Evolutionary conservation across 2,888 invertebrate genomes (phyloP).

Genomic region (Synanthedon tipuliformis): DNA sequence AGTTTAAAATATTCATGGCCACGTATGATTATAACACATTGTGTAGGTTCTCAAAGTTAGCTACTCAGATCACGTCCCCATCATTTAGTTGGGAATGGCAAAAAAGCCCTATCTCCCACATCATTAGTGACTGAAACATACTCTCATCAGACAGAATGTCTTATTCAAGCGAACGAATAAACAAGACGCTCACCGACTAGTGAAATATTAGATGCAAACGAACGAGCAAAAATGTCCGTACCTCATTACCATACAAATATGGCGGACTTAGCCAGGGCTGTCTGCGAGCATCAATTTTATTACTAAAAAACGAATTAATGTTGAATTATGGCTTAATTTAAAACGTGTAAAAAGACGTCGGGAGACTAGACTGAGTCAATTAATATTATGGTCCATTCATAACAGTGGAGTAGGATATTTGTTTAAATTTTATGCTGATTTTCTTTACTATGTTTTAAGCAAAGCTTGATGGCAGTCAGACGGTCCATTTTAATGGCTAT

Average conservation of each 20-base stretch:
- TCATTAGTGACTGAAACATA: conserved; percentile 56
- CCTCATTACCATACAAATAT: conserved; percentile 51
- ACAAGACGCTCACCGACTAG: conserved; percentile 44
- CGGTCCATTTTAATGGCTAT: too few species aligned
- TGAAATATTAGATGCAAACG: conserved; percentile 62
- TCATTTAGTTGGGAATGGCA: conserved; percentile 52
- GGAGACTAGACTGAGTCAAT: background rate
- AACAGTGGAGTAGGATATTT: too few species aligned
- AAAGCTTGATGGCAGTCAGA: too few species aligned
- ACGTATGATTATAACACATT: too few species aligned
- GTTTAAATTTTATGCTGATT: too few species aligned
- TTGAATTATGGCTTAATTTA: background rate
- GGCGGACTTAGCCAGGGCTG: conserved; percentile 14
- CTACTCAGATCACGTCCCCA: conserved; percentile 35
- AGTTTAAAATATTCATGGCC: too few species aligned
- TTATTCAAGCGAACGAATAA: conserved; percentile 52
- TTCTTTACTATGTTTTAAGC: too few species aligned
- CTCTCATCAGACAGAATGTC: conserved; percentile 44
- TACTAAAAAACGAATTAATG: background rate
- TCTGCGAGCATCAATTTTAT: background rate
- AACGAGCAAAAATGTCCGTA: conserved; percentile 50
- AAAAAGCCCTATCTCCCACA: conserved; percentile 46
- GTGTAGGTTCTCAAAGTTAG: conserved; percentile 16
- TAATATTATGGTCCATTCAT: background rate
- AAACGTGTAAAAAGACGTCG: background rate